Conservation (phyloP, 2,113 vertebrate genomes). For the Rhynchomys soricoides region DNA sequence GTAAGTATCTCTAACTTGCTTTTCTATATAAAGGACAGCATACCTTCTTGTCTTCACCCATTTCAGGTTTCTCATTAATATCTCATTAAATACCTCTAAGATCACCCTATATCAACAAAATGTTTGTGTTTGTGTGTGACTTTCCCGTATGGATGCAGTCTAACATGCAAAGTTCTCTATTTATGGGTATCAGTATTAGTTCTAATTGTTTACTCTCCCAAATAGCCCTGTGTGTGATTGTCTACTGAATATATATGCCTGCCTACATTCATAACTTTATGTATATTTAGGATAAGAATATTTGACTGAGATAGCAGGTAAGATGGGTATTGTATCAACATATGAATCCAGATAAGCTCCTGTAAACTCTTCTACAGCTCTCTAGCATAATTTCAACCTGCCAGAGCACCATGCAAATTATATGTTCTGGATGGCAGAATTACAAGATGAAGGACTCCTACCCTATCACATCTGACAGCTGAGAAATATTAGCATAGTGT, state of each 20-base stretch:
- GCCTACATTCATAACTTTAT: not conserved
- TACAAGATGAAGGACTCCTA: not conserved
- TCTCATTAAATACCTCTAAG: not conserved
- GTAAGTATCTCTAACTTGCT: not conserved
- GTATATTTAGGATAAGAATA: not conserved
- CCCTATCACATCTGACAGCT: not conserved
- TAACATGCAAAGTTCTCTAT: not conserved
- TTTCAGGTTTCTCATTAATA: not conserved
- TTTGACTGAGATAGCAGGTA: not conserved
- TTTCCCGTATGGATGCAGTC: not conserved
- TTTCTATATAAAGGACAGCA: not conserved
- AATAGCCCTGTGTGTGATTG: not conserved
- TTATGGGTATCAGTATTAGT: not conserved
- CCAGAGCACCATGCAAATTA: not conserved
- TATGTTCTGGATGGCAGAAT: not conserved
- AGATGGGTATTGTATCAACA: not conserved
- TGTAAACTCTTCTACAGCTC: not conserved
- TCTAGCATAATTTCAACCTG: not conserved
- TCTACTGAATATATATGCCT: not conserved
- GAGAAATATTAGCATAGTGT: not conserved
- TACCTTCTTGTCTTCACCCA: not conserved
- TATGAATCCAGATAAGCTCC: not conserved
- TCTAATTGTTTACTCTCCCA: not conserved
- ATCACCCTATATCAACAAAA: not conserved
- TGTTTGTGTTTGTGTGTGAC: not conserved